phyloP scores from a whole-genome alignment of 1,140 invertebrate species.

The Drosophila sp. region DNA sequence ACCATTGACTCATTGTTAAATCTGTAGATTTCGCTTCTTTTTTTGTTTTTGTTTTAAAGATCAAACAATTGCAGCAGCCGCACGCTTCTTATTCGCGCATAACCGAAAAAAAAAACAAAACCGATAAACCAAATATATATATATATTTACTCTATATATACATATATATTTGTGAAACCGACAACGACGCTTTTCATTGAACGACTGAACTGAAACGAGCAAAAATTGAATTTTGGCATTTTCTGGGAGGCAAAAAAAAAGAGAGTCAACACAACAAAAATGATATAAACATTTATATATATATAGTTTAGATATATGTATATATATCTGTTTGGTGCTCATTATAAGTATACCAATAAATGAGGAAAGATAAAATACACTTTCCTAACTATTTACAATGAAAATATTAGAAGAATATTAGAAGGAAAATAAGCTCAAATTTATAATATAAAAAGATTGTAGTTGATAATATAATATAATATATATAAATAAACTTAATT shows the following conservation, averaged over 20 bases:
- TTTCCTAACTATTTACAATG: background rate
- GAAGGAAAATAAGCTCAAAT: constrained; percentile 23
- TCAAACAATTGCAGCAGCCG: constrained; percentile 33
- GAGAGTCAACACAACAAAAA: constrained; percentile 31
- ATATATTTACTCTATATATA: too few species aligned
- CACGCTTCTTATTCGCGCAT: constrained; percentile 45
- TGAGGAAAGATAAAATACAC: background rate
- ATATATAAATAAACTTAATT: background rate
- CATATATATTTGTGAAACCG: constrained; percentile 20
- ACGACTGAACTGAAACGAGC: constrained; percentile 57
- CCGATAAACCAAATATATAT: constrained; percentile 29
- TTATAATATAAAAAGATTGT: constrained; percentile 9
- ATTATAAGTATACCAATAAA: background rate
- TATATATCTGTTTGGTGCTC: background rate
- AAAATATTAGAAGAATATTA: background rate
- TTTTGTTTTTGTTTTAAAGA: constrained; percentile 17
- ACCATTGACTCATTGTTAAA: constrained; percentile 62
- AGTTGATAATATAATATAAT: background rate
- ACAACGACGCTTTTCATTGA: constrained; percentile 60
- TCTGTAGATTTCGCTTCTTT: constrained; percentile 10
- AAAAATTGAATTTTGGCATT: constrained; percentile 40
- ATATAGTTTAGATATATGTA: constrained; percentile 7
- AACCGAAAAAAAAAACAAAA: constrained; percentile 6
- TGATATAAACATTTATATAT: constrained; percentile 47
- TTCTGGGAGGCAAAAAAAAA: constrained; percentile 6